A percentile compares a stretch with the other conserved stretches of the same genome.
phyloP scores from a whole-genome alignment of 1,140 invertebrate genomes.

The Aradophagus sp. region DNA sequence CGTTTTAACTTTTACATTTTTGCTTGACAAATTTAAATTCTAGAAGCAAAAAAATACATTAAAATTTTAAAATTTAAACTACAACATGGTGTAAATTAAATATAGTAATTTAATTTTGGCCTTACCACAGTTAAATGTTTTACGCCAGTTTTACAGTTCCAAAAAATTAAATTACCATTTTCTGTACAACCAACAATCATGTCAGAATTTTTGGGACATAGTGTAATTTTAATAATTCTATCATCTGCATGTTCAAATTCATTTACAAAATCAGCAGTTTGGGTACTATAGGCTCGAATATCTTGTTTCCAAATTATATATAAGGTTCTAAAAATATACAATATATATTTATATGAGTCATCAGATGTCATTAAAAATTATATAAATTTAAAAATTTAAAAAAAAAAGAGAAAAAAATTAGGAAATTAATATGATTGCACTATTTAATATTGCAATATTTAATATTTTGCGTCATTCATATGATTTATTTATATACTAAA shows the following conservation, averaged over 20 bases:
- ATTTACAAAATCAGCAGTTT: constrained; percentile 75
- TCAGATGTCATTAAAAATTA: constrained; percentile 7
- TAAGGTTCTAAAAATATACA: constrained; percentile 73
- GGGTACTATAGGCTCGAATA: constrained; percentile 77
- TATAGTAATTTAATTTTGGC: too few relatives aligned
- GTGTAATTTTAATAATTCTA: constrained; percentile 74
- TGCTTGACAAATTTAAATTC: constrained; percentile 54
- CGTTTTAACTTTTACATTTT: constrained; percentile 65
- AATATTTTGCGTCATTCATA: too few relatives aligned
- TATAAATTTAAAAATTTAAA: constrained; percentile 5
- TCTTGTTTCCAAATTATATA: constrained; percentile 76
- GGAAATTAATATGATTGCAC: too few relatives aligned
- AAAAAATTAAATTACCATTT: constrained; percentile 74
- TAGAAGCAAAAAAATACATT: constrained; percentile 39
- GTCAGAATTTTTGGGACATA: constrained; percentile 70
- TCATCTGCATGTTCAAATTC: constrained; percentile 74
- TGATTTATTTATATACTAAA: too few relatives aligned
- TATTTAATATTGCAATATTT: too few relatives aligned
- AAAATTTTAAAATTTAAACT: not conserved
- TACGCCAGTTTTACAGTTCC: constrained; percentile 76
- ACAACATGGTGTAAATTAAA: too few relatives aligned
- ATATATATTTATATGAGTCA: constrained; percentile 13
- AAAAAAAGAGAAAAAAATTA: too few relatives aligned
- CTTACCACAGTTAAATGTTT: constrained; percentile 72
- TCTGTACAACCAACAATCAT: constrained; percentile 76